Evolutionary conservation across 2,797 vertebrate genomes (phyloP).

Genomic region (Sebastes ruberrimus): DNA sequence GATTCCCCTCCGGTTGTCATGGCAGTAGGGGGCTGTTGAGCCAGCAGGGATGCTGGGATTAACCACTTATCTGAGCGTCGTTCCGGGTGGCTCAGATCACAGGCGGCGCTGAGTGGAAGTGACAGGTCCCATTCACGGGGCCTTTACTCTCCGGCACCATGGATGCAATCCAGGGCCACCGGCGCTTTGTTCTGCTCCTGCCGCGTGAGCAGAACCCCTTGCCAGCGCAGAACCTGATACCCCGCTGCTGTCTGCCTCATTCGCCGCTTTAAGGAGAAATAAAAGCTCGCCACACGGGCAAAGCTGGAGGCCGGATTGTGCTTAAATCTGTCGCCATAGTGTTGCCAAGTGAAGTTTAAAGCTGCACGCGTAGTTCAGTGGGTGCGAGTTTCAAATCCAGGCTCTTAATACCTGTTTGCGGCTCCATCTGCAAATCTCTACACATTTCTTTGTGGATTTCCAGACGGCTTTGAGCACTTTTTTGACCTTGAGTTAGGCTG

Average conservation of each 20-base stretch:
- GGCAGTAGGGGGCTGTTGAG: slow-evolving; percentile 61
- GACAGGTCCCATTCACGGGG: slow-evolving; percentile 75
- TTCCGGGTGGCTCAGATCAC: slow-evolving; percentile 77
- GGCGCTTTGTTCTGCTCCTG: slow-evolving; percentile 64
- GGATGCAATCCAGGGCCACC: slow-evolving; percentile 67
- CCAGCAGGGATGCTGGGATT: slow-evolving; percentile 72
- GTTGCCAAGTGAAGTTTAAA: slow-evolving; percentile 54
- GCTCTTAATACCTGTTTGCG: slow-evolving; percentile 38
- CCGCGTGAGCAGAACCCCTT: slow-evolving; percentile 54
- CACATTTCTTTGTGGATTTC: slow-evolving; percentile 22
- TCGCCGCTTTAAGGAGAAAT: slow-evolving; percentile 54
- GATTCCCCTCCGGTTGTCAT: slow-evolving; percentile 72
- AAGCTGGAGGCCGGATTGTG: slow-evolving; percentile 44
- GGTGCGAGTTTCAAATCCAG: slow-evolving; percentile 45
- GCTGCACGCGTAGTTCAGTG: slow-evolving; percentile 50
- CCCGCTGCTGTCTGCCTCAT: slow-evolving; percentile 36
- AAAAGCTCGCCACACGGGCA: slow-evolving; percentile 47
- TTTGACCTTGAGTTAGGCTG: slow-evolving; percentile 22
- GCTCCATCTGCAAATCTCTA: slow-evolving; percentile 31
- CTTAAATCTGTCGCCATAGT: slow-evolving; percentile 47
- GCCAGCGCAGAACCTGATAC: slow-evolving; percentile 67
- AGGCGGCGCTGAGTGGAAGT: slow-evolving; percentile 75
- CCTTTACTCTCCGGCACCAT: slow-evolving; percentile 61
- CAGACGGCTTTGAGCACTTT: slow-evolving; percentile 11
- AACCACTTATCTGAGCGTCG: slow-evolving; percentile 72